Conservation (phyloP, 1,140 invertebrate species). For the Eciton burchellii region DNA sequence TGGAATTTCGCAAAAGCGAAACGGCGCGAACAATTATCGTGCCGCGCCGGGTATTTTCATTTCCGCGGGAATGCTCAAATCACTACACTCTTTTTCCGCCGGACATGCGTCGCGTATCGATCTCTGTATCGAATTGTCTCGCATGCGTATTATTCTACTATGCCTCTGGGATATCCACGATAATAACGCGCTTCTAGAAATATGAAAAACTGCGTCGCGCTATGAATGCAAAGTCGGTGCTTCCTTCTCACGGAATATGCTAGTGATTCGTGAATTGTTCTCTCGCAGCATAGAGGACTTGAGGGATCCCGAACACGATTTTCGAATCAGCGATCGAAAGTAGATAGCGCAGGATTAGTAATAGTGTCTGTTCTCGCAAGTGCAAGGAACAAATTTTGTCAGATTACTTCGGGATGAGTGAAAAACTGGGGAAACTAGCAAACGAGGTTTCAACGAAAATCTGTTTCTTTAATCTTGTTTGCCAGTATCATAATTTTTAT, state of each 20-base stretch:
- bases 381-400: neutral
- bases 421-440: neutral
- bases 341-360: neutral
- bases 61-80: slow-evolving; percentile 47
- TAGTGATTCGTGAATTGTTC: slow-evolving; percentile 10
- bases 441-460: neutral
- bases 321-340: neutral
- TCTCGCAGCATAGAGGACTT: neutral
- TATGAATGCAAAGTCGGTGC: slow-evolving; percentile 22
- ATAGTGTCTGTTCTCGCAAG: neutral
- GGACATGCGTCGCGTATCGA: slow-evolving; percentile 6
- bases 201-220: slow-evolving; percentile 41
- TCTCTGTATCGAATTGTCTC: slow-evolving; percentile 34
- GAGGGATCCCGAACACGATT: neutral
- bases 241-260: slow-evolving; percentile 4
- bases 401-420: neutral
- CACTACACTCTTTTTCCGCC: slow-evolving; percentile 38
- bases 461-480: neutral
- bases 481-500: neutral
- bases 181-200: slow-evolving; percentile 39
- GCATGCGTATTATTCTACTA: slow-evolving; percentile 41
- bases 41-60: slow-evolving; percentile 46
- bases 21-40: slow-evolving; percentile 47
- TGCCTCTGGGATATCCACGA: slow-evolving; percentile 31
- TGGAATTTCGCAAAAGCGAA: slow-evolving; percentile 45